Conservation (phyloP, 2,113 vertebrate genomes). For the Salvator merianae region DNA sequence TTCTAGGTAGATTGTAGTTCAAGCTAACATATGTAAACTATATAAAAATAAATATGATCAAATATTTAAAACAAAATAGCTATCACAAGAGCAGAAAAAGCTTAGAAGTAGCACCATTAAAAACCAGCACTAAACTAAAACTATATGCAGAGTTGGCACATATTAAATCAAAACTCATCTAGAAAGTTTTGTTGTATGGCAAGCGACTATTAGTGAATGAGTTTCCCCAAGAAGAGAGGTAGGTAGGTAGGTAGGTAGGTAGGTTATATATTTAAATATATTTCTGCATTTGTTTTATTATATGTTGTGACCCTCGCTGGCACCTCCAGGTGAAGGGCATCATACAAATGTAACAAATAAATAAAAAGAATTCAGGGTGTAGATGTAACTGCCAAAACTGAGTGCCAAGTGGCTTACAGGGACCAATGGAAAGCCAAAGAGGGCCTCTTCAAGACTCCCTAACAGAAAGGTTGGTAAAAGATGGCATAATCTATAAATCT, state of each 20-base stretch:
- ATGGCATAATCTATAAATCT: not conserved
- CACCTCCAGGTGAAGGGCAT: no score
- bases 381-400: not conserved
- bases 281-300: no score
- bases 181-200: no score
- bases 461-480: not conserved
- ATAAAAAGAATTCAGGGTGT: not conserved
- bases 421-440: not conserved
- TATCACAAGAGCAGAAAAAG: not conserved
- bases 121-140: not conserved
- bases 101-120: not conserved
- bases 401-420: not conserved
- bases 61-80: not conserved
- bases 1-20: not conserved
- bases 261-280: no score
- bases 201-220: no score
- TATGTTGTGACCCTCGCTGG: no score
- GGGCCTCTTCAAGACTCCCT: not conserved
- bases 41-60: not conserved
- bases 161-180: no score
- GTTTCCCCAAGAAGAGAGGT: no score
- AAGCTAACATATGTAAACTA: not conserved
- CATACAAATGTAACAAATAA: no score
- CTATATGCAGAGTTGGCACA: no score
- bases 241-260: no score